These are phyloP conservation scores for Mylabris sibirica DNA, from an alignment of 2,888 invertebrate genomes.

Conservation along the genomic window DNA sequence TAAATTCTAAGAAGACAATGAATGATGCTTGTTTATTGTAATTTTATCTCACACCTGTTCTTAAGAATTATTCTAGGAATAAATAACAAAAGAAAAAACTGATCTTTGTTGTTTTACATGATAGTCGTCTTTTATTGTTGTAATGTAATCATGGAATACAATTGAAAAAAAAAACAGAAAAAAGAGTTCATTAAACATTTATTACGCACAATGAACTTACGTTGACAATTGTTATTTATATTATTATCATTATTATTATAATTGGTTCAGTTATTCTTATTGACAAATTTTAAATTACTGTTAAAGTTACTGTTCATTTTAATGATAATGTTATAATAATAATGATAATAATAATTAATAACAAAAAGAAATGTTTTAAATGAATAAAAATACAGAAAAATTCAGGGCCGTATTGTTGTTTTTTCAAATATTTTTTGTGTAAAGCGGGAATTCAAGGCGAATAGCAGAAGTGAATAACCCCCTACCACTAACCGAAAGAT, in stretches of 20 bases:
- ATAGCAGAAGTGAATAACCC: constrained; percentile 5
- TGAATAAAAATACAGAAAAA: neutral
- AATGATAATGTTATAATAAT: too few relatives aligned
- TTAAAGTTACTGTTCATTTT: neutral
- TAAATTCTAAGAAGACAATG: too few relatives aligned
- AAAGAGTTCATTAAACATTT: constrained; percentile 3
- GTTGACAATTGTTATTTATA: neutral
- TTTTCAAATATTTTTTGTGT: neutral
- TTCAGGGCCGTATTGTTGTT: neutral
- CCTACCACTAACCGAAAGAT: neutral
- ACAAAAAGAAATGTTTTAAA: neutral
- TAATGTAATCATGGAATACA: neutral
- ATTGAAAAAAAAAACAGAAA: neutral
- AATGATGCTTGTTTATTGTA: too few relatives aligned
- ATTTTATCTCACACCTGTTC: too few relatives aligned
- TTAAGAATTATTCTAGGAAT: too few relatives aligned
- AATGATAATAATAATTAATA: too few relatives aligned
- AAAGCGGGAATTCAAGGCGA: constrained; percentile 5
- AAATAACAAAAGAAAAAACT: too few relatives aligned
- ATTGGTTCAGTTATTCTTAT: neutral
- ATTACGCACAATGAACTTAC: neutral
- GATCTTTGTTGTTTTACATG: neutral
- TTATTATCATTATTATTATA: neutral
- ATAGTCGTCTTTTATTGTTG: neutral
- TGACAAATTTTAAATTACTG: neutral